Percentiles rank a stretch among this genome's conserved stretches.
Evolutionary conservation across 2,797 vertebrate genomes (phyloP).

Genomic region (Sebastolobus altivelis): DNA sequence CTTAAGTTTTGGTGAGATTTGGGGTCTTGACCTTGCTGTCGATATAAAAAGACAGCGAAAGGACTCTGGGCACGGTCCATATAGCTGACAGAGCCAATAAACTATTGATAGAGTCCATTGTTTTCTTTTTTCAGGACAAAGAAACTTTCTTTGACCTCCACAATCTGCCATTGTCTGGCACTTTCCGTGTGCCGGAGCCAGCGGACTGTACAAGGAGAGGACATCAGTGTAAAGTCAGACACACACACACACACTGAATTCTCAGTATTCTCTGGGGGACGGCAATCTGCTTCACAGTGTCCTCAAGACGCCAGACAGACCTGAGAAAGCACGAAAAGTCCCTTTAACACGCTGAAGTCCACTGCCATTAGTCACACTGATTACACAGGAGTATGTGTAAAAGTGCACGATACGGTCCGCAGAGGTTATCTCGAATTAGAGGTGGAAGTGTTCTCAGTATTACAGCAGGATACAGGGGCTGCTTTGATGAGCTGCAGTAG

Average conservation of each 20-base stretch:
- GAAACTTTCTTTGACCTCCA: slow-evolving; percentile 67
- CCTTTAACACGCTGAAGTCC: slow-evolving; percentile 36
- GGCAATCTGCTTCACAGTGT: slow-evolving; percentile 29
- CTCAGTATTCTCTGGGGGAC: slow-evolving; percentile 20
- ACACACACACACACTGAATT: slow-evolving; percentile 18
- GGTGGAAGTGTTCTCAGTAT: not conserved
- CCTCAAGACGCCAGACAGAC: slow-evolving; percentile 39
- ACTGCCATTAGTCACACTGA: slow-evolving; percentile 26
- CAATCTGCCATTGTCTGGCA: slow-evolving; percentile 70
- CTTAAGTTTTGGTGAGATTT: not conserved
- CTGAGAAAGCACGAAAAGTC: slow-evolving; percentile 16
- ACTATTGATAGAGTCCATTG: slow-evolving; percentile 66
- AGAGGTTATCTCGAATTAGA: slow-evolving; percentile 24
- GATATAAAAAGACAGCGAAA: slow-evolving; percentile 18
- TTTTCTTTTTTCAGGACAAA: slow-evolving; percentile 64
- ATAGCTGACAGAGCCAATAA: slow-evolving; percentile 41
- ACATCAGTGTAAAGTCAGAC: slow-evolving; percentile 28
- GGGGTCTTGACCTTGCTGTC: slow-evolving; percentile 28
- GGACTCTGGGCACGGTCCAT: not conserved
- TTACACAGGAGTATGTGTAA: slow-evolving; percentile 59
- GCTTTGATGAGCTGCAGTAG: not conserved
- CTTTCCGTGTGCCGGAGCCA: slow-evolving; percentile 53
- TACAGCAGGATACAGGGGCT: not conserved
- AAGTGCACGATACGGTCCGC: slow-evolving; percentile 26
- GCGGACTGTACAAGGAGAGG: slow-evolving; percentile 43